Evolutionary conservation across 2,113 vertebrate genomes (phyloP).

Genomic region (Pimephales promelas): DNA sequence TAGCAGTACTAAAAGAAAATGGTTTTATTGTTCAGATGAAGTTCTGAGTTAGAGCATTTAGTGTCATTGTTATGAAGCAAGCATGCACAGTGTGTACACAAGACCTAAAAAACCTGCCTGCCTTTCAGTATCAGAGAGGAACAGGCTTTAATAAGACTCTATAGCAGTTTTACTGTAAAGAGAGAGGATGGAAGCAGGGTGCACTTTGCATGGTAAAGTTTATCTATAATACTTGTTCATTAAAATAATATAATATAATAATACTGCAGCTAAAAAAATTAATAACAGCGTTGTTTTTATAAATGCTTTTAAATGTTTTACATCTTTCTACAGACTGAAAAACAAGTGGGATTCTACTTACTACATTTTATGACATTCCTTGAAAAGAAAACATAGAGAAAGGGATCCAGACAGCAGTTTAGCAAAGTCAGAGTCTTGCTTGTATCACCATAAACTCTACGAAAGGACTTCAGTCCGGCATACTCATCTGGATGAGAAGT

Average conservation of each 20-base stretch:
- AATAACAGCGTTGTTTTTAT: neutral
- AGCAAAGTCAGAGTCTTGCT: slow-evolving; percentile 69
- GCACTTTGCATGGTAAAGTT: too few relatives aligned
- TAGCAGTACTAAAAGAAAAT: too few relatives aligned
- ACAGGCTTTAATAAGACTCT: too few relatives aligned
- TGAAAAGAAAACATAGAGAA: neutral
- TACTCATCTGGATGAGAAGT: slow-evolving; percentile 10
- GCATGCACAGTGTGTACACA: too few relatives aligned
- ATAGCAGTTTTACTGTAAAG: too few relatives aligned
- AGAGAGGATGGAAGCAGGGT: too few relatives aligned
- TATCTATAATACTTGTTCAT: neutral
- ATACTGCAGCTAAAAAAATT: neutral
- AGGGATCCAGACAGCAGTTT: slow-evolving; percentile 71
- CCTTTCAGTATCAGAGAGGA: too few relatives aligned
- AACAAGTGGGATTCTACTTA: neutral
- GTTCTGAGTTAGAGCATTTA: neutral
- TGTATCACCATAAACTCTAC: slow-evolving; percentile 55
- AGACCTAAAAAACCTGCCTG: too few relatives aligned
- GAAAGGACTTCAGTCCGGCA: slow-evolving; percentile 42
- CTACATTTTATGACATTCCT: neutral
- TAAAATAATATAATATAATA: neutral
- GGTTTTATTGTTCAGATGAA: too few relatives aligned
- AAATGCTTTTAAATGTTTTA: neutral
- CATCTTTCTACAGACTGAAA: neutral
- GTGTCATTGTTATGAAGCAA: too few relatives aligned